Conservation (phyloP, 2,888 invertebrate species). For the Desoria tigrina region DNA sequence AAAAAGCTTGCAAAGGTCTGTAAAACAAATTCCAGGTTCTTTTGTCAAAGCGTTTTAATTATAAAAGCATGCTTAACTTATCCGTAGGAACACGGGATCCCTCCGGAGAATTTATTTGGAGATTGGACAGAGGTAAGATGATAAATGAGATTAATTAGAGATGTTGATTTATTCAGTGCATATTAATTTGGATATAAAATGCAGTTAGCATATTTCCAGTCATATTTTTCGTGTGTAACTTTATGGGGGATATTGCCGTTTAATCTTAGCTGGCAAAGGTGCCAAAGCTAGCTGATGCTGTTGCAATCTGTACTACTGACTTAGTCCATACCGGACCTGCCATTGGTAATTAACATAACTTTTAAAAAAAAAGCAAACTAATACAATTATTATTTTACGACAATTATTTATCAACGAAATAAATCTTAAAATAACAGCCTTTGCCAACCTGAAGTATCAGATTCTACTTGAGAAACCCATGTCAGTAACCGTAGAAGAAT, state of each 20-base stretch:
- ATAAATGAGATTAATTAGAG: no score
- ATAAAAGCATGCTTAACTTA: background rate
- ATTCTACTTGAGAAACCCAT: constrained; percentile 60
- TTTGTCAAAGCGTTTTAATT: background rate
- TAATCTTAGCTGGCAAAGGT: constrained; percentile 30
- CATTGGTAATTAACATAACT: constrained; percentile 39
- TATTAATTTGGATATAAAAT: no score
- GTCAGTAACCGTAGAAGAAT: constrained; percentile 58
- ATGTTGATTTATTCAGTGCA: no score
- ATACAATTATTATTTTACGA: no score
- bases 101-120: constrained; percentile 42
- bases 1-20: constrained; percentile 41
- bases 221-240: background rate
- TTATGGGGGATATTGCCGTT: background rate
- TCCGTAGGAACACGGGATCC: constrained; percentile 44
- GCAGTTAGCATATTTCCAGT: no score
- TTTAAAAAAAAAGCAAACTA: no score
- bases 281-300: constrained; percentile 47
- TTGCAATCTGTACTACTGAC: constrained; percentile 52
- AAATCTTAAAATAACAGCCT: constrained; percentile 8
- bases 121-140: constrained; percentile 43
- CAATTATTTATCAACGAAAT: no score
- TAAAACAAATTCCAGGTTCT: no score
- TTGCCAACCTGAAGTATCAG: constrained; percentile 54
- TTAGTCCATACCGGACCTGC: constrained; percentile 45